Evolutionary conservation across 2,888 invertebrate genomes (phyloP).

Genomic region (Melanotus villosus): DNA sequence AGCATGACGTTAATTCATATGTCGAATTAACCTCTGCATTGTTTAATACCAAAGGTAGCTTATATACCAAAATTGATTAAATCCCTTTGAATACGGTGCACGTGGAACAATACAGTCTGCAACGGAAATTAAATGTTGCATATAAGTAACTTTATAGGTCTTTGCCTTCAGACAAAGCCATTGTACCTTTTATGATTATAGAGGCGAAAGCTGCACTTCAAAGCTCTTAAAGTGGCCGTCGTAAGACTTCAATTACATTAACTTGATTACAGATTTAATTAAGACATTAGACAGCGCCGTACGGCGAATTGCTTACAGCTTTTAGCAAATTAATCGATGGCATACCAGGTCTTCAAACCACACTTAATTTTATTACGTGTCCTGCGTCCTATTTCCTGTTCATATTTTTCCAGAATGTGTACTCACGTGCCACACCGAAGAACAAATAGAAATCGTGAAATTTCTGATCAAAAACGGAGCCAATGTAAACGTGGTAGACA

Average conservation of each 20-base stretch:
- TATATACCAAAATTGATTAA: background rate
- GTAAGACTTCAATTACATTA: conserved; percentile 37
- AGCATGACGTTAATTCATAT: background rate
- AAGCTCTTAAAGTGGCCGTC: conserved; percentile 27
- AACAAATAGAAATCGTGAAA: conserved; percentile 66
- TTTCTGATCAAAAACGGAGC: conserved; percentile 67
- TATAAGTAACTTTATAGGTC: background rate
- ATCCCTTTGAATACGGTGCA: background rate
- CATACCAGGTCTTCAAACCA: background rate
- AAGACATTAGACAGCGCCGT: conserved; percentile 4
- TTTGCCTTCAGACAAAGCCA: background rate
- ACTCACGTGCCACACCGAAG: conserved; percentile 60
- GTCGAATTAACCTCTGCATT: background rate
- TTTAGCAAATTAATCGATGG: conserved; percentile 27
- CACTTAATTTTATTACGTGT: background rate
- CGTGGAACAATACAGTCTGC: background rate
- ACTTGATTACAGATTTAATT: conserved; percentile 32
- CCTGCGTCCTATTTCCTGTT: background rate
- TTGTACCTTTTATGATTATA: background rate
- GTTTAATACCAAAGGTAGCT: background rate
- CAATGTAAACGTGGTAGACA: conserved; percentile 64
- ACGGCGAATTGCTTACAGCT: conserved; percentile 10
- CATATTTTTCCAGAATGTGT: conserved; percentile 51
- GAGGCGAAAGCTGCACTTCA: conserved; percentile 10
- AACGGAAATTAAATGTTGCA: conserved; percentile 4